phyloP scores from a whole-genome alignment of 2,888 invertebrate species.

The Apotomis betuletana region DNA sequence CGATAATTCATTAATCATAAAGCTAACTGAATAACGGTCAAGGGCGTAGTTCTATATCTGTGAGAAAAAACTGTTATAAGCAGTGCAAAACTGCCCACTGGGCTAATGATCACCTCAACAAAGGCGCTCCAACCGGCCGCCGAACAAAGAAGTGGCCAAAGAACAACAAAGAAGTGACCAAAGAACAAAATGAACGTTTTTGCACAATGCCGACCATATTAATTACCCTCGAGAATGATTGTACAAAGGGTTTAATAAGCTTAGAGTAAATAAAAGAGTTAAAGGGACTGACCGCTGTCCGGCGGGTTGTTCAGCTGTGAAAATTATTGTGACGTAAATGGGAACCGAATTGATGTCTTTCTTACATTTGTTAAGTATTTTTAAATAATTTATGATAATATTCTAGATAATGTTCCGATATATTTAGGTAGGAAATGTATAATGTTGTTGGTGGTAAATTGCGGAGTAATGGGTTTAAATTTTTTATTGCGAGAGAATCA shows the following conservation, averaged over 20 bases:
- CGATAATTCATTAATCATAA: slow-evolving; percentile 54
- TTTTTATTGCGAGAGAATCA: too few relatives aligned
- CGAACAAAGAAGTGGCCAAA: slow-evolving; percentile 65
- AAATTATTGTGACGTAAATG: slow-evolving; percentile 69
- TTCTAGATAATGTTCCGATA: too few relatives aligned
- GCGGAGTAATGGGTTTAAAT: too few relatives aligned
- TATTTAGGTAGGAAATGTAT: too few relatives aligned
- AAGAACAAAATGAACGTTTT: slow-evolving; percentile 73
- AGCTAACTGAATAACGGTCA: slow-evolving; percentile 61
- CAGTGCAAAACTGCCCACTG: slow-evolving; percentile 76
- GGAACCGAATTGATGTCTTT: slow-evolving; percentile 12
- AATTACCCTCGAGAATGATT: slow-evolving; percentile 75
- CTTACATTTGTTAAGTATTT: background rate
- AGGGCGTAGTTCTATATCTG: slow-evolving; percentile 55
- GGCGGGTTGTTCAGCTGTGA: slow-evolving; percentile 54
- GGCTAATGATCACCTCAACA: slow-evolving; percentile 77
- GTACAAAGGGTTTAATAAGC: slow-evolving; percentile 80
- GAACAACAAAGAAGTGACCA: slow-evolving; percentile 59
- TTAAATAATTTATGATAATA: background rate
- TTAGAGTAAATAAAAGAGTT: slow-evolving; percentile 78
- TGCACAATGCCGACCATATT: slow-evolving; percentile 78
- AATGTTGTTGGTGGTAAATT: too few relatives aligned
- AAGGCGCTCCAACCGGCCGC: slow-evolving; percentile 64
- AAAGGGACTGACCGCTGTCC: slow-evolving; percentile 74
- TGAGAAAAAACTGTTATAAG: slow-evolving; percentile 66